Base-by-base conservation (phyloP, 2,113 vertebrate genomes). In the Corydoras maculifer region DNA sequence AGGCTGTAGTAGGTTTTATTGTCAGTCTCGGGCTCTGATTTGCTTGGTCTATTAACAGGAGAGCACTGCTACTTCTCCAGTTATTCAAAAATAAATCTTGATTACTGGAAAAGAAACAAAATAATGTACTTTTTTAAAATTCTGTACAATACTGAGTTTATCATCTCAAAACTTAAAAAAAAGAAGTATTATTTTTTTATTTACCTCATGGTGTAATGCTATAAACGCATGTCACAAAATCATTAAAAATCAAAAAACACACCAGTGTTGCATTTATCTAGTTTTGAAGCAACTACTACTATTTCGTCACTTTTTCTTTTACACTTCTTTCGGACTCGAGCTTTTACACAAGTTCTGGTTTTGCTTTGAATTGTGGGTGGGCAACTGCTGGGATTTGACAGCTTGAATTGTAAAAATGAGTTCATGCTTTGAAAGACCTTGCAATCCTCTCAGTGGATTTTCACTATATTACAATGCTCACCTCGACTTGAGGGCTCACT, bases 341-440 rank as follows among this genome's bases (percentile, higher is more conserved):
- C 65, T 49, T 25, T 49, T 58, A 30, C 51, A 12, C 32, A 61
- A 64, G 75, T 29, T 14, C 31, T 67, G 14, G 53, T 29, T 30
- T 68, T 51, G 51, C 62, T 4, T 31, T 35, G 62, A 77, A 57
- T 61, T 58, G 32, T 67, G 57, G 35, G 35, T 43, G 35, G 35
- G 35, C 35, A 43, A 67, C 25, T 70, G 43, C 70, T 58, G 25
- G 61, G 51, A 62, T 65, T 70, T 30, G 31, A 60, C 29, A 3
- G 32, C 74, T 67, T 58, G 54, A 68, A 60, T 68, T 43, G 64
- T 63, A 60, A 73, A 66, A 72, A 29, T 54, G 18, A 13, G 10
- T 62, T 50, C 30, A 9, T 25, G 50, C 66, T 61, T 74, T 70
- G 32, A 74, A 66, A 62, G 2, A 14, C 18, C 30, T 57, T 63